Evolutionary conservation across 2,113 vertebrate species (phyloP), one percentile per base, ranked within the genome.

Genomic region (Odocoileus virginianus): DNA sequence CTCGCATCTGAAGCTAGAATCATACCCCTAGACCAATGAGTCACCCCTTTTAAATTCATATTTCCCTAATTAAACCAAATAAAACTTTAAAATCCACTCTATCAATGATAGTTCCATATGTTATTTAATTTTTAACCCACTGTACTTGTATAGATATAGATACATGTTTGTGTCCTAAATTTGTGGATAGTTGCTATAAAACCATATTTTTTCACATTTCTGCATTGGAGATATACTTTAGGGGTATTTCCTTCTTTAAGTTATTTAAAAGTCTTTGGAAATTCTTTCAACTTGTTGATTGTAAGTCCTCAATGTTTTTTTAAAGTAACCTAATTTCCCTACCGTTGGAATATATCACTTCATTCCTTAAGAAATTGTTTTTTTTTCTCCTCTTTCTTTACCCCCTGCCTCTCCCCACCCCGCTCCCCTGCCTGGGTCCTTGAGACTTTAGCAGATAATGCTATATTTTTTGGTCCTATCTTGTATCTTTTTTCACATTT

Each of bases 371-470:
- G 55, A 78, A n/a, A 83, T 0, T 23, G 10, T 47, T 52, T 47
- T 40, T 45, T 58, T 45, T 58, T 25, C 33, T 89, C 8, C n/a
- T 45, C 5, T 81, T 30, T 76, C 33, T 89, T 9, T 5, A 9
- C 78, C 9, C 2, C 10, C 36, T 12, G 47, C 47, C 47, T 47
- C 47, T 47, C 47, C 47, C 47, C 47, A 47, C 13, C 14, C 54
- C 0, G 6, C n/a, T 5, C 0, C 0, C 14, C 54, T 0, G 6
- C n/a, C 7, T 0, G 0, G 0, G 19, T 21, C 40, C 50, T 82
- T 0, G 6, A n/a, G 9, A 28, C 15, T 76, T 76, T 55, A 61
- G 57, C 47, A 93, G 28, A 84, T 45, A 84, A 54, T 64, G 6
- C 3, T 36, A 17, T 76, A 43, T 88, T 36, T 45, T 82, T 88